Evolutionary conservation across 53 echinoderm and acorn worm genomes (phyloP), one percentile per base, ranked within the genome.

Genomic region (Zoroaster sp.): DNA sequence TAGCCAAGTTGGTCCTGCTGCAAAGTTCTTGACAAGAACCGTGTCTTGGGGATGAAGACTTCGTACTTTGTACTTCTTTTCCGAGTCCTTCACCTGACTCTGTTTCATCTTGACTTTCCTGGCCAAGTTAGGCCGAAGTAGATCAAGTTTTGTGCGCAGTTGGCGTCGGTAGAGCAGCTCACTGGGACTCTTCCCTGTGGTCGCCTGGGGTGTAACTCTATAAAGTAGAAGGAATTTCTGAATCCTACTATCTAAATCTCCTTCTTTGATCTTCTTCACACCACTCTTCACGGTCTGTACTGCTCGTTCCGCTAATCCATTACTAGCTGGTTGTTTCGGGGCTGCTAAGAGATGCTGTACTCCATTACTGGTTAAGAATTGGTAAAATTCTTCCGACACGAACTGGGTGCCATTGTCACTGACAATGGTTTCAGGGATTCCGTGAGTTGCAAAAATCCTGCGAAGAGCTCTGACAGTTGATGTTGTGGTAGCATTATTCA

Each of bases 341-440:
- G 93, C 93, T 20, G 93, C 90, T 69, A 90, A 90, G 18, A 93
- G 74, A 80, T 91, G 94, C 38, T 88, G 75, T 3, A 93, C 69
- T 21, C 40, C 53, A 75, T 93, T 88, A 69, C 67, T 88, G 17
- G 28, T 70, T 31, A 93, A 35, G 44, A 44, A 44, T 44, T 44
- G 44, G 44, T 44, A n/a, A 38, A 91, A 93, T 40, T 93, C 91
- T 79, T 93, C 94, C 4, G 77, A 88, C 3, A 93, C 43, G 31
- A 93, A 91, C 34, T 88, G 88, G 5, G 83, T 88, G 13, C 94
- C 94, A 88, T 91, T 93, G 38, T 91, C 86, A 38, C 68, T 78
- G 1, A 94, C 91, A 10, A 94, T 25, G 17, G 91, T 91, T 32
- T 94, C 94, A 12, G 88, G 94, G 18, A 91, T 55, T 4, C 86